Base-by-base conservation (phyloP, 2,888 invertebrate species). In the Choristoneura rosaceana region DNA sequence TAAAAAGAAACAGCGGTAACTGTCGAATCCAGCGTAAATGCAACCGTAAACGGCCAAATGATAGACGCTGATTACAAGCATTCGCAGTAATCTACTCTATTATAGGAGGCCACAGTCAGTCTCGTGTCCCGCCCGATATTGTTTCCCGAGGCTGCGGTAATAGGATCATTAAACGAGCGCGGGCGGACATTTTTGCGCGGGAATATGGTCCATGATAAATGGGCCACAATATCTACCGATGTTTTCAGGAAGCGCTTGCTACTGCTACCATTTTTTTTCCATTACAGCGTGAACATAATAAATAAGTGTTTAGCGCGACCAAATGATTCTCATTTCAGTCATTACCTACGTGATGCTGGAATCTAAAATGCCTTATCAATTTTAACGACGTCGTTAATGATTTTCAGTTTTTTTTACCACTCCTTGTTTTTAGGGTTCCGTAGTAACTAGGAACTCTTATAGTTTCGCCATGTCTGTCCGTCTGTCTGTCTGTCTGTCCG, bases 151-250 rank as follows among this genome's bases (percentile, higher is more conserved):
- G 74, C 69, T 55, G 77, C 77, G 71, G 78, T 86, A 87, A 87
- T 82, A 80, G 86, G 81, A 78, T 84, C 84, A 86, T 87, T 85
- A 86, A 82, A 81, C 77, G 75, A 25, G 59, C 62, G 69, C 75
- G 70, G 75, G 76, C 73, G 74, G 79, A 73, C 75, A 77, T 81
- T 82, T 83, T 81, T 80, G 78, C 79, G 70, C 75, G 74, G 75
- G 78, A 79, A 80, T 80, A 81, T 78, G 78, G 77, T 74, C 70
- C 77, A 75, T 84, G 81, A 84, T 82, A 81, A 85, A 85, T 82
- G 79, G 75, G 62, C 74, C 78, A 74, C 75, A 80, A 81, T 81
- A 82, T 81, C 82, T 81, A 81, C 84, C 75, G 78, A 81, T 78
- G 81, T 73, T 74, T 69, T 69, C 62, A 43, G 74, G 69, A 74